Conservation (phyloP, 1,140 invertebrate genomes). For the Anagrus nilaparvatae region DNA sequence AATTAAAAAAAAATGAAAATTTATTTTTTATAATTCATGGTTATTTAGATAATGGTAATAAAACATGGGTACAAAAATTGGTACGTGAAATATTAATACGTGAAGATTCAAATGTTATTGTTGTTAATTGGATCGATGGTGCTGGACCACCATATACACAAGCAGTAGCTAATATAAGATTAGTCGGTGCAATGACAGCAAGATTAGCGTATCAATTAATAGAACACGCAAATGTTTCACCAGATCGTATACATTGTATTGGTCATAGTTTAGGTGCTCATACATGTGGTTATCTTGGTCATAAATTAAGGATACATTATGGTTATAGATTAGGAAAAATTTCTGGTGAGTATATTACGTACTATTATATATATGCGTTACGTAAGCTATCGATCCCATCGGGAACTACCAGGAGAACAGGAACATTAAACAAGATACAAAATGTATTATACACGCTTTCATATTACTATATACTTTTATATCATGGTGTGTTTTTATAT, state of each 20-base stretch:
- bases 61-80: slow-evolving; percentile 63
- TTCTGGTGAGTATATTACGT: slow-evolving; percentile 37
- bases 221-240: slow-evolving; percentile 27
- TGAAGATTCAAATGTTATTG: slow-evolving; percentile 61
- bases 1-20: slow-evolving; percentile 49
- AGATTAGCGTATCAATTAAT: slow-evolving; percentile 50
- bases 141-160: slow-evolving; percentile 81
- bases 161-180: slow-evolving; percentile 80
- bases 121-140: slow-evolving; percentile 77
- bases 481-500: too few relatives aligned
- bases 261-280: slow-evolving; percentile 86
- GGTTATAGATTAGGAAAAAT: slow-evolving; percentile 40
- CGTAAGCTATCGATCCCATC: slow-evolving; percentile 41
- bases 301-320: slow-evolving; percentile 45
- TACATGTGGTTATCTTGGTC: slow-evolving; percentile 72
- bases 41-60: slow-evolving; percentile 71
- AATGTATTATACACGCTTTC: not conserved
- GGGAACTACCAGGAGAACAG: slow-evolving; percentile 37
- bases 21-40: slow-evolving; percentile 75
- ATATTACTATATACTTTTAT: too few relatives aligned
- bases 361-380: slow-evolving; percentile 20
- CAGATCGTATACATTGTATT: slow-evolving; percentile 59
- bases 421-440: not conserved
- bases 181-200: slow-evolving; percentile 73
- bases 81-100: slow-evolving; percentile 54